Base-by-base conservation (phyloP, 2,888 invertebrate species). In the Eucera pruinosa region DNA sequence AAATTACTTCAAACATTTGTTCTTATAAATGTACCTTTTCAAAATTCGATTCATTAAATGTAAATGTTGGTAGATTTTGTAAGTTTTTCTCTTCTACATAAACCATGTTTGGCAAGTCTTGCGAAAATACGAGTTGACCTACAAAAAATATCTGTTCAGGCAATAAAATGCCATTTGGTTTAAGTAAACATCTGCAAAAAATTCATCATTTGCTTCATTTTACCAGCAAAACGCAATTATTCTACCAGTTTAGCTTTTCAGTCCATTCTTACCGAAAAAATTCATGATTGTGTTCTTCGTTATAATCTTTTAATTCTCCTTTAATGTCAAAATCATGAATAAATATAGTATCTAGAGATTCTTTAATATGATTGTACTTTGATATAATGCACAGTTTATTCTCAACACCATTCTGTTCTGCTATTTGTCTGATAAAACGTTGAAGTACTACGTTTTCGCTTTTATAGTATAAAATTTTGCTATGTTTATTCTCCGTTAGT, bases 71-170 rank as follows among this genome's bases (percentile, higher is more conserved):
- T n/a, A 36, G 72, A 55, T 68, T 70, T 69, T 93, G 93, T 2
- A 94, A 91, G 90, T 95, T 95, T 33, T 91, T 91, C 88, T 95
- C 94, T 81, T 93, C 91, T 0, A 95, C 93, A 72, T 91, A 92
- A 83, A 95, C 94, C 86, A 94, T 94, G 61, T 93, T 92, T 72
- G 94, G 93, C 45, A 96, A 89, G 93, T 95, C 95, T 33, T 93
- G 89, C 5, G 95, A 95, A 82, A 93, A 91, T n/a, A 95, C 93
- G n/a, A 95, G 87, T 83, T 95, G 94, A 1, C 94, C 94, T 75
- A 94, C 91, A 13, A 96, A 82, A 60, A 90, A 92, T 6, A 95
- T 86, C 78, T 91, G 92, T 55, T 93, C 88, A 0, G 96, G 96
- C 84, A 95, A 87, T 60, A 93, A 92, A 9, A 94, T 88, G 0